phyloP scores from a whole-genome alignment of 2,113 vertebrate species.

The Etia nguti region DNA sequence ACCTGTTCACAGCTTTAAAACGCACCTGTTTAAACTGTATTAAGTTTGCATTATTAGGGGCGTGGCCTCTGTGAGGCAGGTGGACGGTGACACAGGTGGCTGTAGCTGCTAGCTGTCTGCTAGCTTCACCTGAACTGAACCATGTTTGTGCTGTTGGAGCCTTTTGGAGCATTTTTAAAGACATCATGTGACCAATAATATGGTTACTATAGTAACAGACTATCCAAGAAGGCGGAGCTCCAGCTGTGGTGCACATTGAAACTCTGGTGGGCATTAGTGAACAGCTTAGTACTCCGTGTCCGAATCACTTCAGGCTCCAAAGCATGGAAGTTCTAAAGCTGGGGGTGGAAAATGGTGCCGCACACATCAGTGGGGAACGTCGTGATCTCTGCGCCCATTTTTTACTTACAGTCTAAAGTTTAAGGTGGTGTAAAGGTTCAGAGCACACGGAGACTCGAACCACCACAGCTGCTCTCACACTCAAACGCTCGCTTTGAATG shows the following conservation, averaged over 20 bases:
- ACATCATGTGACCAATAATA: background rate
- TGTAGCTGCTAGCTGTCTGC: background rate
- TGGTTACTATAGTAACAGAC: background rate
- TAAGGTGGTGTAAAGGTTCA: no score
- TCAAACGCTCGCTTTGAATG: background rate
- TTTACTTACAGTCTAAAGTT: no score
- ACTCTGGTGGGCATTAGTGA: background rate
- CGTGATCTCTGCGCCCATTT: background rate
- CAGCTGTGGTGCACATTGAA: background rate
- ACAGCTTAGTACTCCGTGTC: background rate
- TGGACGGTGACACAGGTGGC: background rate
- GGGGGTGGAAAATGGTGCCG: background rate
- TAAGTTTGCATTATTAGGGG: background rate
- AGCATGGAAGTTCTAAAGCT: background rate
- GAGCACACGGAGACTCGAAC: background rate
- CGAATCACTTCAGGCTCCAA: background rate
- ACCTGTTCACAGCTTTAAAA: fast-evolving
- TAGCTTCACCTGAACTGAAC: background rate
- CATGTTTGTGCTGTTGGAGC: background rate
- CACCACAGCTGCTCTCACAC: background rate
- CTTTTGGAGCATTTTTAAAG: background rate
- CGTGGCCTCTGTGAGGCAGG: background rate
- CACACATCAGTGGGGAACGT: background rate
- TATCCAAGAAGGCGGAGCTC: background rate
- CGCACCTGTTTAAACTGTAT: background rate